Base-by-base conservation (phyloP, 1,140 invertebrate genomes). In the Cyrtorhinus lividipennis region DNA sequence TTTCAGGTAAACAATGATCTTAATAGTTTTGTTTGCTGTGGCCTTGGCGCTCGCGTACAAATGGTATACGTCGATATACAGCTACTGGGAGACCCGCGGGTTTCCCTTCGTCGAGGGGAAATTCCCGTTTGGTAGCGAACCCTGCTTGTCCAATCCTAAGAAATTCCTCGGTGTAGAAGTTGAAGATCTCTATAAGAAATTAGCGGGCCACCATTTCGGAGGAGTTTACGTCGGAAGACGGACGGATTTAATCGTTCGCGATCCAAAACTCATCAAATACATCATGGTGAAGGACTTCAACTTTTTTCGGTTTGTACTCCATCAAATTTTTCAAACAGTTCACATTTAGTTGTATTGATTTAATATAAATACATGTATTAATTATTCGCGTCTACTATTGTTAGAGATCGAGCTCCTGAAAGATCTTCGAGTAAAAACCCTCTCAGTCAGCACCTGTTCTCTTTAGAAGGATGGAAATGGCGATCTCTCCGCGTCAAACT, bases 401-500 rank as follows among this genome's bases (percentile, higher is more conserved):
- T n/a, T n/a, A n/a, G n/a, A n/a, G n/a, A n/a, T n/a, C n/a, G n/a
- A n/a, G n/a, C n/a, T n/a, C n/a, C n/a, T n/a, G n/a, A n/a, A n/a
- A n/a, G n/a, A n/a, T n/a, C n/a, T n/a, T n/a, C n/a, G n/a, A n/a
- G 15, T 8, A 15, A 38, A 38, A 38, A 38, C 15, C 30, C 30
- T 8, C 48, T 72, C 5, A 56, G 63, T 1, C 59, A 60, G 1
- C 65, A 71, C 60, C 48, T 71, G 18, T 71, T 69, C 24, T 62
- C 64, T 27, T 44, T 72, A 24, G 48, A 68, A 45, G 74, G 71
- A 13, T 63, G 68, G n/a, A 48, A 63, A 24, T 85, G 83, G 83
- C 77, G 77, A 58, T 70, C 75, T 44, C 71, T 83, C n/a, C 71
- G 83, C 48, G 73, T 76, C 3, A 78, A 82, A 63, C 73, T 83